A percentile compares a stretch with the other conserved stretches of the same genome.
These are phyloP conservation scores for Trichonephila clavipes DNA, from an alignment of 1,140 invertebrate genomes.

Conservation along the genomic window DNA sequence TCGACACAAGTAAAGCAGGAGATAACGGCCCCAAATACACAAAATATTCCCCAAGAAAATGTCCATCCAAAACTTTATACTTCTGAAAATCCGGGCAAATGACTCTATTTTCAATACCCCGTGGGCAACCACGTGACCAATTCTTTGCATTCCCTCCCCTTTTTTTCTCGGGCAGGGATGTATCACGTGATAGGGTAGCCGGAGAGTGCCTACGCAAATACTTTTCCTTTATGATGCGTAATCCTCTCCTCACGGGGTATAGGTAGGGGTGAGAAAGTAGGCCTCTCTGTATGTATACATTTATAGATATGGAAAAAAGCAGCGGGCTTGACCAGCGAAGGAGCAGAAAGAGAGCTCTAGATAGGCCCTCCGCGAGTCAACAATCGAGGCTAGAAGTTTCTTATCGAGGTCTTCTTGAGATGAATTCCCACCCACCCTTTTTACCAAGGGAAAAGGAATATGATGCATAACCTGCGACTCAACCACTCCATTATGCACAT, in stretches of 20 bases:
- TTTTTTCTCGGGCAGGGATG: neutral
- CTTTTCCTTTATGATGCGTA: conserved; percentile 60
- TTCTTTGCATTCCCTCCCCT: conserved; percentile 34
- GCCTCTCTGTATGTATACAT: conserved; percentile 27
- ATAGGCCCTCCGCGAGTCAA: conserved; percentile 62
- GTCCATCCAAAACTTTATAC: neutral
- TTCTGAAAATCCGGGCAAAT: conserved; percentile 48
- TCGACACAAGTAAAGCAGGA: neutral
- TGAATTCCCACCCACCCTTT: neutral
- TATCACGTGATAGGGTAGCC: conserved; percentile 8
- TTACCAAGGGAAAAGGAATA: conserved; percentile 36
- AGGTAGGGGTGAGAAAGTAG: neutral
- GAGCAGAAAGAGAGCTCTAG: neutral
- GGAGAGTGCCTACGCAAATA: conserved; percentile 39
- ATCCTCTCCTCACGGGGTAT: conserved; percentile 22
- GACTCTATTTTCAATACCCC: conserved; percentile 50
- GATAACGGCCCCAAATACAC: neutral
- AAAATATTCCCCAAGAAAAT: conserved; percentile 13
- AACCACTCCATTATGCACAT: conserved; percentile 68
- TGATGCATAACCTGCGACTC: conserved; percentile 69
- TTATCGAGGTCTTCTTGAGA: conserved; percentile 57
- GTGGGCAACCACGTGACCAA: conserved; percentile 10
- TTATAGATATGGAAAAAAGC: neutral
- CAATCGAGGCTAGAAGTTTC: conserved; percentile 63
- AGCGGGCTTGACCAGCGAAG: conserved; percentile 53